Evolutionary conservation across 37 sponge, comb jelly and placozoan genomes (phyloP).

Genomic region (Eunapius fragilis): DNA sequence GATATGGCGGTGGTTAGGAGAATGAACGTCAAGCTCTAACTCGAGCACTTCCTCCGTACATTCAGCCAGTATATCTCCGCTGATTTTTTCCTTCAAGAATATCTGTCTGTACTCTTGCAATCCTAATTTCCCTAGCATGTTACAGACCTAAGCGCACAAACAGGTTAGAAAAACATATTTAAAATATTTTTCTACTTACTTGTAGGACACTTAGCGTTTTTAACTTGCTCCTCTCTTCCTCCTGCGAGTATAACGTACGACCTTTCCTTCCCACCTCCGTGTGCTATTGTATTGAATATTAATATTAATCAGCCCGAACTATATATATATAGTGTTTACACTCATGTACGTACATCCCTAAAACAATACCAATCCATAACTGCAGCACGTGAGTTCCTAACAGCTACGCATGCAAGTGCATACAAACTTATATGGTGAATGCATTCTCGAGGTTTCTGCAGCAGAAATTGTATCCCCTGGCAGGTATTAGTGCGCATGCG

Average conservation of each 20-base stretch:
- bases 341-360: no score
- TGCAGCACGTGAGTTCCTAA: no score
- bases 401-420: no score
- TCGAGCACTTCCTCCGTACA: constrained; percentile 35
- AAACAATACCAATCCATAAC: no score
- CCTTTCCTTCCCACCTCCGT: not conserved
- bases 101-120: constrained; percentile 6
- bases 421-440: no score
- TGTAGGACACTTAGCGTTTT: not conserved
- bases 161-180: not conserved
- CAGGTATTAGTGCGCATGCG: no score
- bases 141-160: not conserved
- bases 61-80: constrained; percentile 40
- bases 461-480: no score
- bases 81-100: constrained; percentile 14
- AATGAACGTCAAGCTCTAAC: constrained; percentile 34
- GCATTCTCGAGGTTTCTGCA: no score
- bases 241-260: not conserved
- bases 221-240: not conserved
- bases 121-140: constrained; percentile 6
- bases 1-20: constrained; percentile 10
- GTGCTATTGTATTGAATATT: no score
- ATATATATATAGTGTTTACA: no score
- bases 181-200: not conserved
- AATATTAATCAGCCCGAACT: no score